These are phyloP conservation scores for Chloroceryle inda DNA, from an alignment of 2,797 vertebrate species.

Conservation along the genomic window DNA sequence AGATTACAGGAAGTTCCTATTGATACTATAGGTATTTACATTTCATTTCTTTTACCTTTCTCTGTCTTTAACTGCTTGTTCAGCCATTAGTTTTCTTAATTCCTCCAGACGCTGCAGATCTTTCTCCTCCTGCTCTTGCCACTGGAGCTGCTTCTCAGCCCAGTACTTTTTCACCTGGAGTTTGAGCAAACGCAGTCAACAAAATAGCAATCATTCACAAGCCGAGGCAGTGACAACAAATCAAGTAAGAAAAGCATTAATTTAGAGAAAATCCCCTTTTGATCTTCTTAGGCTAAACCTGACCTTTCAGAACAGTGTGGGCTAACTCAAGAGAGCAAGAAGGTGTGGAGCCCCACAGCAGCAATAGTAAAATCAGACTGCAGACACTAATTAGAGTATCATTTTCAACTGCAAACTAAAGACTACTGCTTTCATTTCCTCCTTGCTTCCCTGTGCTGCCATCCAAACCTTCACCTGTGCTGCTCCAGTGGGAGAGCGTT, in stretches of 20 bases:
- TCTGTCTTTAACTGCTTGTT: constrained; percentile 89
- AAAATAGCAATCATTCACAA: constrained; percentile 11
- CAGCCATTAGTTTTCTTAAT: constrained; percentile 87
- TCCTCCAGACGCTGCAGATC: constrained; percentile 84
- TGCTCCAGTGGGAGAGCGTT: too few relatives aligned
- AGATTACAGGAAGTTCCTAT: neutral
- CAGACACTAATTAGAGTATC: neutral
- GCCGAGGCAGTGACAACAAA: neutral
- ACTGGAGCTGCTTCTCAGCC: constrained; percentile 85
- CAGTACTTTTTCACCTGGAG: constrained; percentile 88
- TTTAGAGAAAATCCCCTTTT: neutral
- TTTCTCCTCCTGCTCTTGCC: constrained; percentile 83
- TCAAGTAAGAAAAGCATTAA: neutral
- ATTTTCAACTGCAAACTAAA: neutral
- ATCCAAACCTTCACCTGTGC: neutral
- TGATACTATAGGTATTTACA: neutral
- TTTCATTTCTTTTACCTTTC: constrained; percentile 84
- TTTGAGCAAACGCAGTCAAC: constrained; percentile 48
- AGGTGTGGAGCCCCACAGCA: neutral
- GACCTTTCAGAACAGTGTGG: neutral
- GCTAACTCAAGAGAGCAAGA: neutral
- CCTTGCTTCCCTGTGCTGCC: neutral
- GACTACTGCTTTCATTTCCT: neutral
- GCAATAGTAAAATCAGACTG: neutral
- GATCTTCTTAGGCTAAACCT: neutral